Evolutionary conservation across 2,797 vertebrate genomes (phyloP).

Genomic region (Chanos chanos): DNA sequence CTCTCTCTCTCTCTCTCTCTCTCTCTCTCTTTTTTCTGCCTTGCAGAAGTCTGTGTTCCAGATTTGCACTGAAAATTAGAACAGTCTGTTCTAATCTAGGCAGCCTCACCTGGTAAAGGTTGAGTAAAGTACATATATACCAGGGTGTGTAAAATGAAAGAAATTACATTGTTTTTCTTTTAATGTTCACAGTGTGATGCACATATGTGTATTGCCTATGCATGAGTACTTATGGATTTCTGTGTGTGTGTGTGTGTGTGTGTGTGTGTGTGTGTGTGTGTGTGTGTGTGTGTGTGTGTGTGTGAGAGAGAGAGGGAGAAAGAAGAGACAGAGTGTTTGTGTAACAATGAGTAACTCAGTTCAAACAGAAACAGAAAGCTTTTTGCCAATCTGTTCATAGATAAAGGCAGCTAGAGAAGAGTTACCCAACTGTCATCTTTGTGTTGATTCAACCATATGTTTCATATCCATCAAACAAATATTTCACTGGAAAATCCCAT

Average conservation of each 20-base stretch:
- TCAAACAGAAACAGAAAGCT: background rate
- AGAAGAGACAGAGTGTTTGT: too few species aligned
- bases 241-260: background rate
- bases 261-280: background rate
- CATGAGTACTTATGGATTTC: too few species aligned
- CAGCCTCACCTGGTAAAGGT: too few species aligned
- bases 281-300: background rate
- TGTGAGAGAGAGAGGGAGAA: too few species aligned
- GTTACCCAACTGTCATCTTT: conserved; percentile 9
- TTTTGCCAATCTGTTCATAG: conserved; percentile 11
- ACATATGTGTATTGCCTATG: too few species aligned
- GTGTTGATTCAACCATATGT: conserved; percentile 14
- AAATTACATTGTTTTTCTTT: background rate
- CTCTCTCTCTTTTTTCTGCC: too few species aligned
- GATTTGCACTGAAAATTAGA: background rate
- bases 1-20: too few species aligned
- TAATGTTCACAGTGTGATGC: background rate
- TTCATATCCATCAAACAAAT: background rate
- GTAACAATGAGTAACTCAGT: background rate
- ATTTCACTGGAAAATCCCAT: background rate
- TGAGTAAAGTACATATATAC: too few species aligned
- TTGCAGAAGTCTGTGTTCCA: too few species aligned
- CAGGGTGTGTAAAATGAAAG: too few species aligned
- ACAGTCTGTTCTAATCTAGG: too few species aligned
- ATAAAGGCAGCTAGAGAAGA: background rate